Evolutionary conservation across 2,797 vertebrate genomes (phyloP).

Genomic region (Naso thynnoides): DNA sequence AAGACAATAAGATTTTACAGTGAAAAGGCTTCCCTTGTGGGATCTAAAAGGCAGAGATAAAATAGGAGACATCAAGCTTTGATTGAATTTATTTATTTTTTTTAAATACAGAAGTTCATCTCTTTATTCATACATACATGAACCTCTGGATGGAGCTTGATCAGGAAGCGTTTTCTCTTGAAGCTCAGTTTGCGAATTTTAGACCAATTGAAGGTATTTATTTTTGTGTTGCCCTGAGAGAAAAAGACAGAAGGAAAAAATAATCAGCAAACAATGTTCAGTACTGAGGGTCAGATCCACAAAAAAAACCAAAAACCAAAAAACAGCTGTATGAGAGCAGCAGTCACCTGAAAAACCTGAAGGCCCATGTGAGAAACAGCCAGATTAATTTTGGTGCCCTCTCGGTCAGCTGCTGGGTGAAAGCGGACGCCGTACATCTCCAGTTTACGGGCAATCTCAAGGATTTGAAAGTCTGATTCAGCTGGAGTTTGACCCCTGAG

Average conservation of each 20-base stretch:
- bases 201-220: conserved; percentile 99
- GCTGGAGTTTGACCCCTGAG: conserved; percentile 95
- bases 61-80: neutral
- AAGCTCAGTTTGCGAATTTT: conserved; percentile 99
- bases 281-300: neutral
- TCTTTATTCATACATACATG: conserved; percentile 84
- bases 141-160: conserved; percentile 97
- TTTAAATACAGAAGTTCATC: neutral
- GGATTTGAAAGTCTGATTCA: conserved; percentile 97
- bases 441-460: conserved; percentile 96
- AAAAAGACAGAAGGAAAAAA: neutral
- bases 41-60: neutral
- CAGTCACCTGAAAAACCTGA: conserved; percentile 94
- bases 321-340: neutral
- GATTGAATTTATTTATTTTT: too few relatives aligned
- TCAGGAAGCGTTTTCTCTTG: conserved; percentile 96
- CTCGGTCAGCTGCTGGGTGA: conserved; percentile 93
- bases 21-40: neutral
- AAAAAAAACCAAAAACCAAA: too few relatives aligned
- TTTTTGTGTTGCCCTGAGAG: conserved; percentile 92
- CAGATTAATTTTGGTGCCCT: conserved; percentile 95
- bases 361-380: conserved; percentile 95
- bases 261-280: neutral
- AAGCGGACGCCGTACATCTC: conserved; percentile 97
- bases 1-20: neutral